Conservation (phyloP, 2,113 vertebrate species). For the Catagonus wagneri region DNA sequence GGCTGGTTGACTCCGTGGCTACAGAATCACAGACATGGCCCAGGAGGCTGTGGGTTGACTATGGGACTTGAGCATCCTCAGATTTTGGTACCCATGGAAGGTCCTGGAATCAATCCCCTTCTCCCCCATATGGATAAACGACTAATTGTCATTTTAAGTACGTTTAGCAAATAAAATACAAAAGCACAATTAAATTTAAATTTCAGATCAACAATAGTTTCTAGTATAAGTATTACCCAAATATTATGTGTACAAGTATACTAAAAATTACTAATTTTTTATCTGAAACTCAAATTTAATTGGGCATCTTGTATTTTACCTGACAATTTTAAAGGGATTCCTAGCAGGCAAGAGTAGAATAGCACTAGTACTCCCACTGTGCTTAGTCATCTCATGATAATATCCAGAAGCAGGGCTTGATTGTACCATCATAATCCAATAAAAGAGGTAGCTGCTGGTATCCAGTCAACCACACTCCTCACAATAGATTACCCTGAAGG, state of each 20-base stretch:
- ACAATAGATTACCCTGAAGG: neutral
- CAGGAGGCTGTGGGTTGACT: neutral
- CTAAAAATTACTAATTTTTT: neutral
- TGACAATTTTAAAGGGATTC: neutral
- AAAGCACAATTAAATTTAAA: neutral
- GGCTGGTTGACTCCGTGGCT: neutral
- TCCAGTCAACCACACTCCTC: neutral
- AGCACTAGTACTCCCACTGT: neutral
- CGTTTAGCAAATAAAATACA: neutral
- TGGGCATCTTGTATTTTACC: neutral
- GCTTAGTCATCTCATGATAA: neutral
- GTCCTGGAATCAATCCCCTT: neutral
- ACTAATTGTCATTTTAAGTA: neutral
- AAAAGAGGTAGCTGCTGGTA: neutral
- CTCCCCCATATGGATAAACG: neutral
- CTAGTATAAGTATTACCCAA: neutral
- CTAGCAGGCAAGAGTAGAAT: neutral
- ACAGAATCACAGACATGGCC: neutral
- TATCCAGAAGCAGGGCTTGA: neutral
- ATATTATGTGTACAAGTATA: neutral
- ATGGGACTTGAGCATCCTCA: neutral
- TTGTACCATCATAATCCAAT: neutral
- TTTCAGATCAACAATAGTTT: neutral
- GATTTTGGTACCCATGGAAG: neutral
- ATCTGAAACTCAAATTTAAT: constrained; percentile 3